Evolutionary conservation across 2,888 invertebrate genomes (phyloP), one percentile per base, ranked within the genome.

Genomic region (Perizoma flavofasciatum): DNA sequence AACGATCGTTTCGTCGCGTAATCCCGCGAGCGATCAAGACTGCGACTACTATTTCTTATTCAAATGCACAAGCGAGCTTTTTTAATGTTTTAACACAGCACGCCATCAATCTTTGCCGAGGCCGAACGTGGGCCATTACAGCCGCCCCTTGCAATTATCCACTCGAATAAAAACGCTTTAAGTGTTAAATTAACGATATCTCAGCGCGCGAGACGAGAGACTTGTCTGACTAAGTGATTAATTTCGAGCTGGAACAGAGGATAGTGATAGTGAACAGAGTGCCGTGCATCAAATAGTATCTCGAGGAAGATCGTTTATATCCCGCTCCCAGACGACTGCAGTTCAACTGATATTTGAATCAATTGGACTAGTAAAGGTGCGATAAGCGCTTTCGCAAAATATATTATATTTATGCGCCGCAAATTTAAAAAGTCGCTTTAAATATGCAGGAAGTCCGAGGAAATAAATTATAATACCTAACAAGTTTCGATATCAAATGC

Each of bases 161-260:
- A 87, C 85, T 84, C 84, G 89, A 88, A 89, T 89, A 89, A 89
- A 89, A 90, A 89, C 89, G 85, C 86, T 89, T 88, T 88, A 89
- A 89, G 88, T 89, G 89, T 89, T 89, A 89, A 90, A 88, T 89
- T 88, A 89, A 89, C 89, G 89, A 88, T 89, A 89, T 89, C 88
- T 89, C 85, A 81, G 81, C 77, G 78, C 44, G 61, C 56, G 54
- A 78, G 80, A 82, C 78, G 79, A 81, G 82, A 81, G 82, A 55
- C 85, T 84, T 84, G 85, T 85, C 86, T 78, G 77, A 82, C 82
- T 82, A 83, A 86, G 88, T 87, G 86, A 89, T 88, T 88, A 88
- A 89, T 88, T 79, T 81, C 74, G 79, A 76, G 73, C 72, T 74
- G 73, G 77, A 74, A 62, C 56, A 60, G 65, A 59, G 64, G 59